Conservation (phyloP, 2,113 vertebrate genomes). For the Bombycilla garrulus region DNA sequence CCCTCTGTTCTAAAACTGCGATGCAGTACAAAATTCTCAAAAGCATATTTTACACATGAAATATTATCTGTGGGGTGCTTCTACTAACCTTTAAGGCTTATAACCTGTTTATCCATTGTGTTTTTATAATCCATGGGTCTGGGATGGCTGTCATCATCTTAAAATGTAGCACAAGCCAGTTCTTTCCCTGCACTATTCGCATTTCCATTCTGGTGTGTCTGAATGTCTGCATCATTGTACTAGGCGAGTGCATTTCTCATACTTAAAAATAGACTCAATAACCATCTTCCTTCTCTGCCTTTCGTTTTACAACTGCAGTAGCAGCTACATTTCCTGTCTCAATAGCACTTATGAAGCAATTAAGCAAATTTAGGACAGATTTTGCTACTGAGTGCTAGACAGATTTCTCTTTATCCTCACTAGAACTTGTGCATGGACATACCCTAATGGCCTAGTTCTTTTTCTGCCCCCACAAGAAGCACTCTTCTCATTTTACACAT, state of each 20-base stretch:
- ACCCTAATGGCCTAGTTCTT: constrained; percentile 5
- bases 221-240: constrained; percentile 31
- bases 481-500: background rate
- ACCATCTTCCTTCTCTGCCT: constrained; percentile 44
- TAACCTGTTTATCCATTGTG: background rate
- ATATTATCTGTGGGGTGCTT: background rate
- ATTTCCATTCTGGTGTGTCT: constrained; percentile 11
- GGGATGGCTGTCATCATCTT: background rate
- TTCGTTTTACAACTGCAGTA: constrained; percentile 47
- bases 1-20: background rate
- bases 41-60: background rate
- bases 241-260: background rate
- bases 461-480: background rate
- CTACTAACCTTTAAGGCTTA: background rate
- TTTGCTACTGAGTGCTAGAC: constrained; percentile 39
- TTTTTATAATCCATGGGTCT: background rate
- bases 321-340: constrained; percentile 55
- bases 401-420: constrained; percentile 35
- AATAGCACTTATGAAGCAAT: constrained; percentile 44
- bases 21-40: background rate
- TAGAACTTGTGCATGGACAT: background rate
- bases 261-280: constrained; percentile 60
- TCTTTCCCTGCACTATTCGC: background rate
- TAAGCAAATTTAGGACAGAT: constrained; percentile 49
- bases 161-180: background rate